A percentile compares a stretch with the other conserved stretches of the same genome.
These are phyloP conservation scores for Caenorhabditis macrosperma DNA, from an alignment of 2,888 invertebrate genomes.

Conservation along the genomic window DNA sequence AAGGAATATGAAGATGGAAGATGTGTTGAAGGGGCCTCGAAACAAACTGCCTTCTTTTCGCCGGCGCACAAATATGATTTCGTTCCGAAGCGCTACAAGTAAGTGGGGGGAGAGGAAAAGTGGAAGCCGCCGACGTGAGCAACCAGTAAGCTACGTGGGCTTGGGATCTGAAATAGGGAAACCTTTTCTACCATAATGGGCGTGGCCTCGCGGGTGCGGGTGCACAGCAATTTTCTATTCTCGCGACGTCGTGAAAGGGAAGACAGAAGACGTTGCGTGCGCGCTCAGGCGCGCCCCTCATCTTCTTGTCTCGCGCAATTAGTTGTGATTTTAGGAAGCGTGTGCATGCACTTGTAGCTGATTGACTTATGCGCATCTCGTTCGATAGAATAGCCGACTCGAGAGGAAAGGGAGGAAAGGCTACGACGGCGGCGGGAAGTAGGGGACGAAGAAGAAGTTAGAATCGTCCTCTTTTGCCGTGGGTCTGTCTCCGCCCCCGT, in stretches of 20 bases:
- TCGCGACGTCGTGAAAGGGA: background rate
- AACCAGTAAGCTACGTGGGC: background rate
- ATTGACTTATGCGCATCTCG: conserved; percentile 62
- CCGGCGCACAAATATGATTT: conserved; percentile 54
- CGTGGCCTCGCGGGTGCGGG: background rate
- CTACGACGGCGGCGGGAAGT: background rate
- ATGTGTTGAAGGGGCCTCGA: conserved; percentile 32
- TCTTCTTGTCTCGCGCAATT: conserved; percentile 56
- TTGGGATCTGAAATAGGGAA: too few relatives aligned
- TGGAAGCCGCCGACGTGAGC: background rate
- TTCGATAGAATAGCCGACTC: conserved; percentile 49
- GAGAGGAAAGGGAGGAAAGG: conserved; percentile 3
- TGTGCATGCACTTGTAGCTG: conserved; percentile 60
- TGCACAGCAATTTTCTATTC: conserved; percentile 33
- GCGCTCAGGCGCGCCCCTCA: conserved; percentile 34
- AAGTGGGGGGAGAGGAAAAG: background rate
- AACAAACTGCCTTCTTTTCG: background rate
- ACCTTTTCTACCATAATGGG: background rate
- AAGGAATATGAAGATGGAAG: conserved; percentile 52
- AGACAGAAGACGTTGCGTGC: conserved; percentile 36
- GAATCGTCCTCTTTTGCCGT: too few relatives aligned
- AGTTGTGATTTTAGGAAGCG: conserved; percentile 56
- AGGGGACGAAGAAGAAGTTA: background rate
- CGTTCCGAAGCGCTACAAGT: background rate
- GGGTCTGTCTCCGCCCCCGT: background rate